phyloP scores from a whole-genome alignment of 2,113 vertebrate species.

The Erythrolamprus reginae region DNA sequence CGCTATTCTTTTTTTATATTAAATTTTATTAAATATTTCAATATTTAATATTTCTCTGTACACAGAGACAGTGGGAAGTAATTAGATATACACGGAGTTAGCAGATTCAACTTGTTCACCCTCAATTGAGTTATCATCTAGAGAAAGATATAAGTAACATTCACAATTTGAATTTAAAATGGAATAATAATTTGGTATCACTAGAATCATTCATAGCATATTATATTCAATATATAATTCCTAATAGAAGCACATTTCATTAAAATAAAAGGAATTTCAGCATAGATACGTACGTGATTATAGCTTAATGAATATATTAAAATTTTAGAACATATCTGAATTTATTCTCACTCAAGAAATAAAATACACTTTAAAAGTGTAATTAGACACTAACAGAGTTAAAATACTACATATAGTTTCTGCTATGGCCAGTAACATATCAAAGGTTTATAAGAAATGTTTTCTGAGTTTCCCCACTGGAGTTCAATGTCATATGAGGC shows the following conservation, averaged over 20 bases:
- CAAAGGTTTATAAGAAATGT: constrained; percentile 19
- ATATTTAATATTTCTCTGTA: background rate
- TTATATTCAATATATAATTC: background rate
- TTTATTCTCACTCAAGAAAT: background rate
- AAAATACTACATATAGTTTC: constrained; percentile 16
- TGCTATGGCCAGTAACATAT: constrained; percentile 24
- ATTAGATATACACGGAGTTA: background rate
- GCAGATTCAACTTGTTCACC: background rate
- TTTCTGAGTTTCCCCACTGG: constrained; percentile 56
- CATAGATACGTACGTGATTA: background rate
- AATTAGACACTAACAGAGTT: background rate
- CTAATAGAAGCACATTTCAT: background rate
- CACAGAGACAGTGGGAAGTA: background rate
- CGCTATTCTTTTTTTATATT: background rate
- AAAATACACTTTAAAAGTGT: background rate
- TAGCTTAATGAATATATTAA: background rate
- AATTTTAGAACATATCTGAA: background rate
- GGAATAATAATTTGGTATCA: background rate
- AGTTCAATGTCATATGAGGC: constrained; percentile 56
- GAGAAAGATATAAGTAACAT: background rate
- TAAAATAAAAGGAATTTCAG: background rate
- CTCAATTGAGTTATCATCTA: background rate
- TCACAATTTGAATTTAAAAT: background rate
- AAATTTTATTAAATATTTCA: background rate
- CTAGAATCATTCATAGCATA: background rate